A percentile compares a stretch with the other conserved stretches of the same genome.
Evolutionary conservation across 1,140 invertebrate genomes (phyloP).

Genomic region (Triops longicaudatus): DNA sequence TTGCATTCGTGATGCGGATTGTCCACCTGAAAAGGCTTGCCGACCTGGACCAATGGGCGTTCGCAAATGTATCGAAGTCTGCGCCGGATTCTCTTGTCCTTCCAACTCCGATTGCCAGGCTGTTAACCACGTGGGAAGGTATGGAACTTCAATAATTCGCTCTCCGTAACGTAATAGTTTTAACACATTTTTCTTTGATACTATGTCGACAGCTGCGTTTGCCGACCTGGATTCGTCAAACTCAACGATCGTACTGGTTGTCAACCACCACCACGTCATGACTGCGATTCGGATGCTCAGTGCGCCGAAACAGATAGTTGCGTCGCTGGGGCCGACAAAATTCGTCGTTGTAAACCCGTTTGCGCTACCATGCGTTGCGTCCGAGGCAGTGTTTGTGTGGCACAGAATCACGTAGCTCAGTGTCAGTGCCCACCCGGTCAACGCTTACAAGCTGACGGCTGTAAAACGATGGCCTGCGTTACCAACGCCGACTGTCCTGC

Average conservation of each 20-base stretch:
- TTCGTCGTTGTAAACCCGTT: conserved; percentile 56
- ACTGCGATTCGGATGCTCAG: conserved; percentile 67
- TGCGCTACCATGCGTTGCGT: conserved; percentile 69
- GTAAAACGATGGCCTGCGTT: conserved; percentile 68
- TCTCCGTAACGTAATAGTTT: no score
- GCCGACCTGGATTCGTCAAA: conserved; percentile 64
- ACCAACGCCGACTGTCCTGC: conserved; percentile 60
- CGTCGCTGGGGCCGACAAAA: conserved; percentile 40
- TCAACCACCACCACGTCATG: conserved; percentile 54
- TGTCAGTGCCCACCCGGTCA: conserved; percentile 81
- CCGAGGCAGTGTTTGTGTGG: conserved; percentile 51
- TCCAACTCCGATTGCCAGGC: conserved; percentile 70
- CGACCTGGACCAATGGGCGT: conserved; percentile 72
- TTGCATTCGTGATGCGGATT: conserved; percentile 62
- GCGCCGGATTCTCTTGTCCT: conserved; percentile 68
- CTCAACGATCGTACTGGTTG: conserved; percentile 82
- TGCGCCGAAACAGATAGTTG: conserved; percentile 72
- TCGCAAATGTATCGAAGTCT: conserved; percentile 67
- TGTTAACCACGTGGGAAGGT: conserved; percentile 46
- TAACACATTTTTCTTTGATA: neutral
- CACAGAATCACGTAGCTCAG: conserved; percentile 76
- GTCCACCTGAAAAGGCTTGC: conserved; percentile 57
- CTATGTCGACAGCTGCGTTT: conserved; percentile 26
- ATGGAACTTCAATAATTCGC: neutral
- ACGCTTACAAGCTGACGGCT: conserved; percentile 56